These are phyloP conservation scores for Drosophila persimilis DNA, from an alignment of 1,140 invertebrate genomes.

Conservation along the genomic window DNA sequence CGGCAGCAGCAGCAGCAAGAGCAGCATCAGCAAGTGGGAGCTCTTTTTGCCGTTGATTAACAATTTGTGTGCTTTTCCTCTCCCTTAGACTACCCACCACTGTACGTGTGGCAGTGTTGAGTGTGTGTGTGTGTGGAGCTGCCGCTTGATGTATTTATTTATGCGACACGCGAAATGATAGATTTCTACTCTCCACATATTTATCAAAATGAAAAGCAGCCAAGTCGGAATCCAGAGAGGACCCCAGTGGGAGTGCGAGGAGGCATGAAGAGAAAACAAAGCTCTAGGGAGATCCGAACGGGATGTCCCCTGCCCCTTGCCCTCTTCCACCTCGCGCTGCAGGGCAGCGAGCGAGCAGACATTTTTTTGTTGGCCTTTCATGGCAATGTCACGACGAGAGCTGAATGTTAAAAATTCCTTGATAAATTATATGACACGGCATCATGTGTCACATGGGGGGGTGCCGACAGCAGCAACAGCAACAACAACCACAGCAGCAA, in stretches of 20 bases:
- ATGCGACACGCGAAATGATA: conserved; percentile 67
- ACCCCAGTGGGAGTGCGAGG: conserved; percentile 1
- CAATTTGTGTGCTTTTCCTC: conserved; percentile 28
- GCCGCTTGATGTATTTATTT: conserved; percentile 65
- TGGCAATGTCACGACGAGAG: conserved; percentile 51
- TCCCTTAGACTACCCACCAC: not conserved
- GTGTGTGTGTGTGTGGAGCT: conserved; percentile 4
- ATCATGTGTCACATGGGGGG: conserved; percentile 51
- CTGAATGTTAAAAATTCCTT: conserved; percentile 59
- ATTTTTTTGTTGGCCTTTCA: conserved; percentile 44
- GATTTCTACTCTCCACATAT: conserved; percentile 63
- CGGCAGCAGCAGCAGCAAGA: too few species aligned
- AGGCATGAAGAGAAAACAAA: conserved; percentile 37
- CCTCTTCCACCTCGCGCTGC: not conserved
- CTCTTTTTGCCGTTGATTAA: conserved; percentile 37
- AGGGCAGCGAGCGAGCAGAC: conserved; percentile 17
- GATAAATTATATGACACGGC: conserved; percentile 63
- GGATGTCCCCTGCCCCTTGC: not conserved
- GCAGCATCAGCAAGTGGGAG: not conserved
- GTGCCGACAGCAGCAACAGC: not conserved
- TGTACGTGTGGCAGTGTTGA: conserved; percentile 8
- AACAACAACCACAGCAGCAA: not conserved
- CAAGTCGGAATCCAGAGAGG: conserved; percentile 11
- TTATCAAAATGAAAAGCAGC: conserved; percentile 62
- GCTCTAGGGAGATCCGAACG: conserved; percentile 20